These are phyloP conservation scores for Magallana nippona DNA, from an alignment of 2,888 invertebrate genomes.

Conservation along the genomic window DNA sequence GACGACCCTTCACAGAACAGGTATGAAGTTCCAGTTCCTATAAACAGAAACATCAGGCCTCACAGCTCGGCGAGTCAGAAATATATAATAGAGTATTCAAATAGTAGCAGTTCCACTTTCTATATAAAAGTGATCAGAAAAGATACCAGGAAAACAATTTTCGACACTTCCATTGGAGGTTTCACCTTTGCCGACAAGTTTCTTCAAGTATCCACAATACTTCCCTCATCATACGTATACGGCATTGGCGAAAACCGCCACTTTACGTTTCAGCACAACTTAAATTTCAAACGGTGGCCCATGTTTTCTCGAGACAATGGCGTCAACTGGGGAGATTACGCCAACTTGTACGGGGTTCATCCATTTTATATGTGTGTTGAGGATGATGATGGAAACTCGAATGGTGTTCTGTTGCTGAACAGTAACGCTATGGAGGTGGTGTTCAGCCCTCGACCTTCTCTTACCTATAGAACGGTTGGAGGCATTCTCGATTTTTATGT, in stretches of 20 bases:
- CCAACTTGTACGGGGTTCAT: constrained; percentile 90
- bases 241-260: constrained; percentile 81
- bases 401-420: constrained; percentile 90
- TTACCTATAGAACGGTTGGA: constrained; percentile 91
- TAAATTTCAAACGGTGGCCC: constrained; percentile 77
- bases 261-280: constrained; percentile 75
- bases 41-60: constrained; percentile 42
- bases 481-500: constrained; percentile 90
- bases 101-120: constrained; percentile 47
- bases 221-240: constrained; percentile 79
- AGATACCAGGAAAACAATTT: constrained; percentile 55
- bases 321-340: constrained; percentile 61
- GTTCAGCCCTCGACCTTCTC: constrained; percentile 83
- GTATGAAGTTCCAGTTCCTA: constrained; percentile 60
- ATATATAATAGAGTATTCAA: constrained; percentile 49
- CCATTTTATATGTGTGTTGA: constrained; percentile 90
- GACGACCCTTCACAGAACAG: constrained; percentile 49
- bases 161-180: constrained; percentile 73
- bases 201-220: constrained; percentile 78
- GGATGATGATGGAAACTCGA: constrained; percentile 82
- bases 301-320: constrained; percentile 79
- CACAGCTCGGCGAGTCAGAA: constrained; percentile 32
- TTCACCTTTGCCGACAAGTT: constrained; percentile 81
- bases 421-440: constrained; percentile 85
- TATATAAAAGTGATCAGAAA: constrained; percentile 51